A percentile compares a stretch with the other conserved stretches of the same genome.
Evolutionary conservation across 2,888 invertebrate genomes (phyloP).

Genomic region (Pogonocherus hispidulus): DNA sequence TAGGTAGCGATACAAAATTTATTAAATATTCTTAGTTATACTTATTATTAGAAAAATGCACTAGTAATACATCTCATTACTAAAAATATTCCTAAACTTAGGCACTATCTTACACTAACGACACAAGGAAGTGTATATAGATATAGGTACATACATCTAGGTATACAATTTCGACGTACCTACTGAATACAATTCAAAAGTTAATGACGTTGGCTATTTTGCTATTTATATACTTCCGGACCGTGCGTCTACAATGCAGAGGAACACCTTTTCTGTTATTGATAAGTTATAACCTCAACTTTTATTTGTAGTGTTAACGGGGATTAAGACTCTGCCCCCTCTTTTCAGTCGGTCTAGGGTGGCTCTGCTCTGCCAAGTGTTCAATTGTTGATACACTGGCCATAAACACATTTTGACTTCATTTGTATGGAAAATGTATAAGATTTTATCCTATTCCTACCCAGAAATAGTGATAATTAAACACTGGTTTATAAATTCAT

Average conservation of each 20-base stretch:
- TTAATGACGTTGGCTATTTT: slow-evolving; percentile 52
- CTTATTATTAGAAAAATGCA: too few relatives aligned
- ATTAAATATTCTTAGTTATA: too few relatives aligned
- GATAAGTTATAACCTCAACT: slow-evolving; percentile 17
- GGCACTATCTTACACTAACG: too few relatives aligned
- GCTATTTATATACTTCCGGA: slow-evolving; percentile 53
- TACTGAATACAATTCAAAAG: slow-evolving; percentile 31
- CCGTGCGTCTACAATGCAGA: slow-evolving; percentile 44
- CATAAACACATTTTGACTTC: background rate
- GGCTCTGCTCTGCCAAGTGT: background rate
- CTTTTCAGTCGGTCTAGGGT: background rate
- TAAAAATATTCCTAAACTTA: too few relatives aligned
- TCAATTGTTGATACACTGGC: too few relatives aligned
- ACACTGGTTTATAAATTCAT: too few relatives aligned
- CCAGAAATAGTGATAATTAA: too few relatives aligned
- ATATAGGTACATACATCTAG: background rate
- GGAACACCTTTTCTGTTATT: slow-evolving; percentile 39
- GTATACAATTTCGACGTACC: slow-evolving; percentile 15
- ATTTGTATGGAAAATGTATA: too few relatives aligned
- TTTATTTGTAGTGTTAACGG: slow-evolving; percentile 19
- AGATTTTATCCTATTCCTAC: too few relatives aligned
- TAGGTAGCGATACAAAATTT: too few relatives aligned
- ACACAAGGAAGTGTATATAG: slow-evolving; percentile 3
- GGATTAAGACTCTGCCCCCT: slow-evolving; percentile 19
- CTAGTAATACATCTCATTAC: too few relatives aligned